These are phyloP conservation scores for Ptychoptera albimana DNA, from an alignment of 2,888 invertebrate species.

Conservation along the genomic window DNA sequence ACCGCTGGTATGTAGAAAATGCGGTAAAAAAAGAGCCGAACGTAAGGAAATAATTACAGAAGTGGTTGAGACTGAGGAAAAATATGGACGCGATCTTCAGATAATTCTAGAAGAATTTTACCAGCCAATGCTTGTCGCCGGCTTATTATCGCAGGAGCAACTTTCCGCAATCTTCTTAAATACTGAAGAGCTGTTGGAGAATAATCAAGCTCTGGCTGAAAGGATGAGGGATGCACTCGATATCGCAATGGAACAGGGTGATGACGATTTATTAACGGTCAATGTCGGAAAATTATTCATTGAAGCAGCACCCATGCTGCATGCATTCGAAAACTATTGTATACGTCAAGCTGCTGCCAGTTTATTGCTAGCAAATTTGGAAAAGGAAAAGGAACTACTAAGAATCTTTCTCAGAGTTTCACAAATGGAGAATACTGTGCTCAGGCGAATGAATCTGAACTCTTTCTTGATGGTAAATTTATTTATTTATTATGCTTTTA, in stretches of 20 bases:
- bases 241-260: conserved; percentile 64
- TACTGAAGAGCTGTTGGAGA: conserved; percentile 79
- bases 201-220: conserved; percentile 71
- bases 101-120: conserved; percentile 88
- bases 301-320: conserved; percentile 82
- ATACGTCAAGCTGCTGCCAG: conserved; percentile 85
- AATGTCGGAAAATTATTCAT: conserved; percentile 82
- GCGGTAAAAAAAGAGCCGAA: conserved; percentile 73
- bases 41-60: conserved; percentile 88
- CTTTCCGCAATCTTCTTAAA: conserved; percentile 85
- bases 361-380: conserved; percentile 70
- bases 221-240: conserved; percentile 75
- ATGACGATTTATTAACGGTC: conserved; percentile 71
- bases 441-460: conserved; percentile 88
- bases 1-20: conserved; percentile 72
- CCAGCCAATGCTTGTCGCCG: conserved; percentile 84
- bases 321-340: conserved; percentile 90
- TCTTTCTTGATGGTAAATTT: conserved; percentile 86
- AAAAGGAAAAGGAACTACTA: conserved; percentile 87
- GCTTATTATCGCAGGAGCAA: conserved; percentile 79
- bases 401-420: conserved; percentile 89
- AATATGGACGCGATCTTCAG: conserved; percentile 82
- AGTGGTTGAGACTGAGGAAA: conserved; percentile 91
- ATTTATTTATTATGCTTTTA: background rate
- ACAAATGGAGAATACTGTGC: conserved; percentile 88